These are phyloP conservation scores for Zygogramma bicolorata DNA, from an alignment of 2,888 invertebrate genomes.

Conservation along the genomic window DNA sequence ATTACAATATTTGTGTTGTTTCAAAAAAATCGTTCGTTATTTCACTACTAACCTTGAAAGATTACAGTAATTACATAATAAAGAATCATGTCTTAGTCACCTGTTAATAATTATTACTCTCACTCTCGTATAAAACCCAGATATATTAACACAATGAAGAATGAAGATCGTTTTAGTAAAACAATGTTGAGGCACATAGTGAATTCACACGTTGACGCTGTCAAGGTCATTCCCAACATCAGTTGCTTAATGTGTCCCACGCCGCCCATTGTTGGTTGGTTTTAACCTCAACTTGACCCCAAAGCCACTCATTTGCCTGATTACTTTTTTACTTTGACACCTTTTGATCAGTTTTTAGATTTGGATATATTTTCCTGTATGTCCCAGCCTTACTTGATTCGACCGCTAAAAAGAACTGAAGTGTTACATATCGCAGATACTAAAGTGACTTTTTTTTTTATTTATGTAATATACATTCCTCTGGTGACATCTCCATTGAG, in stretches of 20 bases:
- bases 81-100: slow-evolving; percentile 29
- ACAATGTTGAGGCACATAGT: slow-evolving; percentile 54
- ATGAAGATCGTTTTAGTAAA: slow-evolving; percentile 42
- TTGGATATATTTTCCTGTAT: background rate
- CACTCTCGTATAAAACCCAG: slow-evolving; percentile 30
- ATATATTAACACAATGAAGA: slow-evolving; percentile 40
- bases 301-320: slow-evolving; percentile 29
- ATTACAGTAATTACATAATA: slow-evolving; percentile 25
- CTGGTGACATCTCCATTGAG: too few species aligned
- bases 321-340: slow-evolving; percentile 31
- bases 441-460: too few species aligned
- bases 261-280: slow-evolving; percentile 49
- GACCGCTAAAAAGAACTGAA: too few species aligned
- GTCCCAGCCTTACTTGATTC: background rate
- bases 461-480: too few species aligned
- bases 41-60: slow-evolving; percentile 24
- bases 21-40: background rate
- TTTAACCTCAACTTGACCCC: slow-evolving; percentile 59
- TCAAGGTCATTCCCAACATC: slow-evolving; percentile 60
- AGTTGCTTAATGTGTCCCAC: slow-evolving; percentile 57
- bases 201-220: slow-evolving; percentile 60
- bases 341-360: background rate
- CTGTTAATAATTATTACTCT: slow-evolving; percentile 31
- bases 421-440: too few species aligned
- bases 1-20: background rate